Evolutionary conservation across 2,797 vertebrate genomes (phyloP).

Genomic region (Rhinella marina): DNA sequence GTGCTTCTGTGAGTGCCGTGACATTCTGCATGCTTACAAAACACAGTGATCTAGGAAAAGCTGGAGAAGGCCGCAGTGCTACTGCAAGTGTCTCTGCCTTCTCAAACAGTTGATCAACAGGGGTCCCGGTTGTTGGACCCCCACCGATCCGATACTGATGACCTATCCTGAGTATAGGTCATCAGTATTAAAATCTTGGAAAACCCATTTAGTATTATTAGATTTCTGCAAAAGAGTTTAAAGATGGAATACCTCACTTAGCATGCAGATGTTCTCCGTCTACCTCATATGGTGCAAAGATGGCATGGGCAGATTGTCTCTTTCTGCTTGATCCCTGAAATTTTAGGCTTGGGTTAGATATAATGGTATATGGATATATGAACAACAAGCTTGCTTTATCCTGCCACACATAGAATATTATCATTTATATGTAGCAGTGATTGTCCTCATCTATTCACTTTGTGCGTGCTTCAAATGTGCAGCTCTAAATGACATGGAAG

Average conservation of each 20-base stretch:
- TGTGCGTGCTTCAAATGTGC: constrained; percentile 62
- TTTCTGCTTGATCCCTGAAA: neutral
- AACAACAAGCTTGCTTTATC: no score
- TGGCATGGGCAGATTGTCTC: neutral
- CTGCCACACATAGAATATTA: no score
- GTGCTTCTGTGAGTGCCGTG: no score
- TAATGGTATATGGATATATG: neutral
- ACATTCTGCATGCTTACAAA: no score
- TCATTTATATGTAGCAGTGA: neutral
- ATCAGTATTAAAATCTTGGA: no score
- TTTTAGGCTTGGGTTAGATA: neutral
- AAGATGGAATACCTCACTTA: neutral
- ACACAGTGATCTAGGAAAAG: no score
- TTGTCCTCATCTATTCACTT: neutral
- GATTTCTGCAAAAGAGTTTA: neutral
- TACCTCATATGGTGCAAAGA: neutral
- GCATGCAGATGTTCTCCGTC: neutral
- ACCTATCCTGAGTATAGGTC: no score
- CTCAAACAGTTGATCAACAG: no score
- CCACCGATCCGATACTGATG: no score
- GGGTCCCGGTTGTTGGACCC: no score
- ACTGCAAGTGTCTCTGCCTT: no score
- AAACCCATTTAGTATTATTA: neutral
- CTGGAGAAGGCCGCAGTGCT: no score
- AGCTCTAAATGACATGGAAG: constrained; percentile 88